Percentiles rank a stretch among this genome's conserved stretches.
Conservation (phyloP, 2,797 vertebrate genomes). For the Pteronotus mesoamericanus region DNA sequence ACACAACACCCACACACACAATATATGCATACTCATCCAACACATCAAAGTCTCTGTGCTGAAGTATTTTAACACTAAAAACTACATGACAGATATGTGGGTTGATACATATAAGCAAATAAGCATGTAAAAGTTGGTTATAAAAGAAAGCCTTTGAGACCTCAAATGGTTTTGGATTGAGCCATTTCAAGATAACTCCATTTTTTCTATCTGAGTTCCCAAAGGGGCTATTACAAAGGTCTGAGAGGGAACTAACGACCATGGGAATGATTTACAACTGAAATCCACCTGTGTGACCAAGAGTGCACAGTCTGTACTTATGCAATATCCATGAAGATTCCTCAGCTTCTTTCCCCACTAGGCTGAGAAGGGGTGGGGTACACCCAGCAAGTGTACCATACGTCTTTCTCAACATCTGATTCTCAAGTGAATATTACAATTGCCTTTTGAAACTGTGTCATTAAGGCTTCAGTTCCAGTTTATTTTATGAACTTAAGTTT, state of each 20-base stretch:
- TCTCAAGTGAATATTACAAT: neutral
- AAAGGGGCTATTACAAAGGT: neutral
- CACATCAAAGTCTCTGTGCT: neutral
- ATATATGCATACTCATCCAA: neutral
- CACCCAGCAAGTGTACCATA: neutral
- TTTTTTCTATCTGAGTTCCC: neutral
- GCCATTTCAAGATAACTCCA: neutral
- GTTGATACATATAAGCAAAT: neutral
- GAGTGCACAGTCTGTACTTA: accelerated
- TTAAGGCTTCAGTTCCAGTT: neutral
- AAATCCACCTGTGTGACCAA: neutral
- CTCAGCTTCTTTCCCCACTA: neutral
- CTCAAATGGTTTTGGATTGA: neutral
- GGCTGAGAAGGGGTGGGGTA: neutral
- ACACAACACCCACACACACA: neutral
- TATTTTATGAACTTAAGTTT: neutral
- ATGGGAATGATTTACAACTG: neutral
- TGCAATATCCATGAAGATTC: neutral
- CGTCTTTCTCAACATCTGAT: neutral
- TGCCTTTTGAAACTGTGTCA: neutral
- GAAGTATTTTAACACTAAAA: neutral
- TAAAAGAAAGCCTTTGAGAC: no score
- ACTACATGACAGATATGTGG: neutral
- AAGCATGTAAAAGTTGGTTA: neutral
- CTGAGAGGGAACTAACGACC: neutral